Conservation (phyloP, 1,140 invertebrate genomes). For the Cataglyphis hispanica region DNA sequence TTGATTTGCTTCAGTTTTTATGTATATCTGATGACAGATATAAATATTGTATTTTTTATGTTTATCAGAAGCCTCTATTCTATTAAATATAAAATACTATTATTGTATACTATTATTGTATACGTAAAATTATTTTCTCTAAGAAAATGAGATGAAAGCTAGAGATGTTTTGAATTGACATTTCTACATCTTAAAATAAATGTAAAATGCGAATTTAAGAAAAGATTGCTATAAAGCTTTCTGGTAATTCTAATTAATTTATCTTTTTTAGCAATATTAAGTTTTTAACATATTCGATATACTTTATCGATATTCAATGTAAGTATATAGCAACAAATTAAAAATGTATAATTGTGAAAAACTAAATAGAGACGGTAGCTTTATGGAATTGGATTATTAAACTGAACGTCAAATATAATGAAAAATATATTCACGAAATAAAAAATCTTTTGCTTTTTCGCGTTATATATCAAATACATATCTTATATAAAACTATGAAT, state of each 20-base stretch:
- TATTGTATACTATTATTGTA: too few relatives aligned
- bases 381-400: background rate
- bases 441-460: background rate
- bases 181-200: too few relatives aligned
- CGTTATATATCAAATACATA: background rate
- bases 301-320: background rate
- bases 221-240: background rate
- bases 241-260: background rate
- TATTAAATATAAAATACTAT: too few relatives aligned
- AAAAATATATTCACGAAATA: background rate
- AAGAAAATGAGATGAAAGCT: too few relatives aligned
- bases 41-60: too few relatives aligned
- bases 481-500: constrained; percentile 5
- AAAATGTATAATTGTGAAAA: background rate
- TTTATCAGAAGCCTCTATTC: too few relatives aligned
- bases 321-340: background rate
- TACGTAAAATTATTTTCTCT: too few relatives aligned
- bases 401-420: too few relatives aligned
- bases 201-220: background rate
- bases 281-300: background rate
- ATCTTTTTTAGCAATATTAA: background rate
- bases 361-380: background rate
- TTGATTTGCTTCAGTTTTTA: too few relatives aligned
- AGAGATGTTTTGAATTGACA: too few relatives aligned
- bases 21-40: too few relatives aligned